A percentile compares a stretch with the other conserved stretches of the same genome.
Conservation (phyloP, 1,140 invertebrate genomes). For the Andricus grossulariae region DNA sequence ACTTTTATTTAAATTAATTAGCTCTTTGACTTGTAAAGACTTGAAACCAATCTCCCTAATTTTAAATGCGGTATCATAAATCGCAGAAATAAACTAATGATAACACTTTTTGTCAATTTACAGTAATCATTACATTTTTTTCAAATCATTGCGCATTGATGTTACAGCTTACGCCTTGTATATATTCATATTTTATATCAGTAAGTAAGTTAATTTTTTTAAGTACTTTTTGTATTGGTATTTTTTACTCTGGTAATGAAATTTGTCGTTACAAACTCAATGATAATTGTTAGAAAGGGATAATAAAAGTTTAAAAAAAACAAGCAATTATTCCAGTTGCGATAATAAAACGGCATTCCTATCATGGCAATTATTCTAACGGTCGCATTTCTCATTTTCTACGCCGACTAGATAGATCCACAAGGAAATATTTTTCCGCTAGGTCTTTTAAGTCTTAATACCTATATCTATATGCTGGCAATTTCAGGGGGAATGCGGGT, state of each 20-base stretch:
- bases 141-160: too few species aligned
- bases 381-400: constrained; percentile 28
- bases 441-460: constrained; percentile 3
- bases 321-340: constrained; percentile 3
- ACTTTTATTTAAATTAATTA: too few species aligned
- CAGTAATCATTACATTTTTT: too few species aligned
- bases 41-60: neutral
- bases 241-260: neutral
- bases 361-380: constrained; percentile 28
- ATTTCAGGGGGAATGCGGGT: constrained; percentile 10
- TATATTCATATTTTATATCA: neutral
- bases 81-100: too few species aligned
- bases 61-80: neutral
- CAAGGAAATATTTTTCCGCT: constrained; percentile 4
- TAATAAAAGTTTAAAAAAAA: constrained; percentile 14
- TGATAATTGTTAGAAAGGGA: constrained; percentile 12
- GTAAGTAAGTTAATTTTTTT: constrained; percentile 2
- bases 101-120: too few species aligned
- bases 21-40: too few species aligned
- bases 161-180: too few species aligned
- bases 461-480: constrained; percentile 14
- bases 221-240: neutral
- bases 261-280: neutral
- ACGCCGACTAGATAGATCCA: neutral
- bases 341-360: constrained; percentile 22